Conservation (phyloP, 1,140 invertebrate species). For the Drosophila ananassae region DNA sequence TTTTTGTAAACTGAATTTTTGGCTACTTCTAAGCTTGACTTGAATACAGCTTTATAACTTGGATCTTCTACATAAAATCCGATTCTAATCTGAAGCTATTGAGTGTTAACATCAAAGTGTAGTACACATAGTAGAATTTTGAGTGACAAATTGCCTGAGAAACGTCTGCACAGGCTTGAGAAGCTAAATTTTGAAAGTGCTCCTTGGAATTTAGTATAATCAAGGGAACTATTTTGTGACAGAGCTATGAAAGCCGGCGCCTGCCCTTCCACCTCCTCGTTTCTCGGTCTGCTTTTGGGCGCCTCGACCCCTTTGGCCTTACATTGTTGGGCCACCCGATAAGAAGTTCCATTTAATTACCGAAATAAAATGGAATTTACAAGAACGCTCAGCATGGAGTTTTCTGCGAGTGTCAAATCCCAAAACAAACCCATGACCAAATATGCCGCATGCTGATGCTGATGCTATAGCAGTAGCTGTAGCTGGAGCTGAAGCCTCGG, state of each 20-base stretch:
- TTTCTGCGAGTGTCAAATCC: slow-evolving; percentile 78
- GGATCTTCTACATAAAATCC: too few species aligned
- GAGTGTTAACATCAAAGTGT: background rate
- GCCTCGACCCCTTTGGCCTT: background rate
- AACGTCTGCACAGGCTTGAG: background rate
- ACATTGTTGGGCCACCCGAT: slow-evolving; percentile 23
- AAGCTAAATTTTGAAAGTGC: background rate
- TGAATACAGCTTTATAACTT: too few species aligned
- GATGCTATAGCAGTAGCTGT: background rate
- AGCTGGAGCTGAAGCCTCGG: slow-evolving; percentile 11
- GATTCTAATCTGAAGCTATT: too few species aligned
- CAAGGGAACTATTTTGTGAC: slow-evolving; percentile 3
- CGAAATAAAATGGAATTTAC: slow-evolving; percentile 36
- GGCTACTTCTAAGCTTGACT: too few species aligned
- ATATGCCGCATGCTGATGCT: slow-evolving; percentile 76
- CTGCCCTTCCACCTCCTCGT: background rate
- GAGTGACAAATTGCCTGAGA: background rate
- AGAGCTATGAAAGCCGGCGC: background rate
- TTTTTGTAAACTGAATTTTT: background rate
- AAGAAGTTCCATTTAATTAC: slow-evolving; percentile 37
- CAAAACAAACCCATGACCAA: slow-evolving; percentile 66
- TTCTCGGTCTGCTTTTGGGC: background rate
- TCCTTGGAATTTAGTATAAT: background rate
- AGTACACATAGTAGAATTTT: background rate
- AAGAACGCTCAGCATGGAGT: slow-evolving; percentile 49